Percentiles rank a stretch among this genome's conserved stretches.
Conservation (phyloP, 2,888 invertebrate species). For the Oscheius sp. region DNA sequence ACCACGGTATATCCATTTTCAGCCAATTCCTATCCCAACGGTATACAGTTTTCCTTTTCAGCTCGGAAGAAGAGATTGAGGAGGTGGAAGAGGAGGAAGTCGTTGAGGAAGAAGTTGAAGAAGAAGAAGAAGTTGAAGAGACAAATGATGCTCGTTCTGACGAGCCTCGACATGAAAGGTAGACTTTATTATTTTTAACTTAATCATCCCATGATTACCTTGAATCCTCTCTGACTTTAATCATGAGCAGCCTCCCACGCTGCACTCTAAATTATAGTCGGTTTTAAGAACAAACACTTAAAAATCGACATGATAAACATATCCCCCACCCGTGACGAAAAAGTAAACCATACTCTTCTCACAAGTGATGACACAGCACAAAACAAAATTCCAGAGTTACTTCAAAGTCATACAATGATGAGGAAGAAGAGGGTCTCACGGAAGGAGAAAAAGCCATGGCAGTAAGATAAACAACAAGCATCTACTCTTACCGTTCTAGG, state of each 20-base stretch:
- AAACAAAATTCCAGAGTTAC: slow-evolving; percentile 36
- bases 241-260: slow-evolving; percentile 9
- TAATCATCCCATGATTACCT: neutral
- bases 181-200: neutral
- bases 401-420: slow-evolving; percentile 42
- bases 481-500: slow-evolving; percentile 47
- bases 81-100: slow-evolving; percentile 59
- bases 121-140: slow-evolving; percentile 13
- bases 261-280: slow-evolving; percentile 6
- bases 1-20: slow-evolving; percentile 6
- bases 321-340: slow-evolving; percentile 25
- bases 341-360: slow-evolving; percentile 6
- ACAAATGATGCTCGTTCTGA: slow-evolving; percentile 37
- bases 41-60: slow-evolving; percentile 31
- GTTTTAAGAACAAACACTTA: slow-evolving; percentile 23
- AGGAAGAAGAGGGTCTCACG: slow-evolving; percentile 50
- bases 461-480: slow-evolving; percentile 66
- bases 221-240: neutral
- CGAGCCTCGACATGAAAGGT: slow-evolving; percentile 32
- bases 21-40: neutral
- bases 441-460: slow-evolving; percentile 64
- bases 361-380: neutral
- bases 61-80: slow-evolving; percentile 55
- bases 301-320: slow-evolving; percentile 20
- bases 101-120: slow-evolving; percentile 40